Evolutionary conservation across 2,113 vertebrate genomes (phyloP).

Genomic region (Psophia crepitans): DNA sequence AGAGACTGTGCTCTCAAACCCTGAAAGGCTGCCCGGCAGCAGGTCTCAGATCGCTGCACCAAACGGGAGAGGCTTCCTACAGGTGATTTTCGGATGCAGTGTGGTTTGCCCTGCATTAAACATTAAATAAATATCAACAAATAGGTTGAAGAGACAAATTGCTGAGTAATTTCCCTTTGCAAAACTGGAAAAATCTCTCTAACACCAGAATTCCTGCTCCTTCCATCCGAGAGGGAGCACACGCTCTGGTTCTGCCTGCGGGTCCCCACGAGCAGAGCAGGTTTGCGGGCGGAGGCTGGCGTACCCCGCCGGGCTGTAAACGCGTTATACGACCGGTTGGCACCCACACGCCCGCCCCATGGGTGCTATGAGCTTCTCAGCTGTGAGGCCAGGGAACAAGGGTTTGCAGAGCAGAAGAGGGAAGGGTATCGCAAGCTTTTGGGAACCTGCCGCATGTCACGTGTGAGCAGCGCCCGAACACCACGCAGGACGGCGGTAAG

Average conservation of each 20-base stretch:
- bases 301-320: not conserved
- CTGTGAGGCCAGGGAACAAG: accelerated
- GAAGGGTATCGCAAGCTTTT: not conserved
- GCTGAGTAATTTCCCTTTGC: not conserved
- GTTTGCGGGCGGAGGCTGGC: not conserved
- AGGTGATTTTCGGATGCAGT: not conserved
- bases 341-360: accelerated
- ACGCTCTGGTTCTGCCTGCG: accelerated
- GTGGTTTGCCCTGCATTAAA: not conserved
- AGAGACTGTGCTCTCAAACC: not conserved
- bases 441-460: not conserved
- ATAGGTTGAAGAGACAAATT: not conserved
- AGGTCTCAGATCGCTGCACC: not conserved
- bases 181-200: not conserved
- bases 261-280: not conserved
- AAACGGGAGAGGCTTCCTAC: not conserved
- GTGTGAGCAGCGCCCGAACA: accelerated
- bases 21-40: not conserved
- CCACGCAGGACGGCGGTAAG: accelerated
- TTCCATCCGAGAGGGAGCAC: not conserved
- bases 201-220: not conserved
- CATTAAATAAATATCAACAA: not conserved
- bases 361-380: not conserved
- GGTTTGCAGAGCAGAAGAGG: not conserved
- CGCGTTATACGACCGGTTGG: accelerated